Conservation (phyloP, 1,140 invertebrate species). For the Chionoecetes opilio region DNA sequence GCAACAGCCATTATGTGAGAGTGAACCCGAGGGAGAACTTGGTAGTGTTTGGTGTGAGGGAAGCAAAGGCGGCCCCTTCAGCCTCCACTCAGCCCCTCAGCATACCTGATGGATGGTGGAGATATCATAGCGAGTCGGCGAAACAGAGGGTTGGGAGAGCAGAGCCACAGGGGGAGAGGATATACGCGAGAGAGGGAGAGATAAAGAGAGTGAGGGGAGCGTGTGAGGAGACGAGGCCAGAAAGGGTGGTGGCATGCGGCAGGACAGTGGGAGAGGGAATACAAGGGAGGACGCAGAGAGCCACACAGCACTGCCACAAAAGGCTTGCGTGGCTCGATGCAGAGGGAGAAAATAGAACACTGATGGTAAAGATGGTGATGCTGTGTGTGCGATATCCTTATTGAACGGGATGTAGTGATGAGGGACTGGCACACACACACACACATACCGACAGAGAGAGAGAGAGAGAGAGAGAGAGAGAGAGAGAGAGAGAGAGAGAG, state of each 20-base stretch:
- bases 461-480: constrained; percentile 18
- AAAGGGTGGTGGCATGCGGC: constrained; percentile 22
- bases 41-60: not conserved
- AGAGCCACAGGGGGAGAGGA: constrained; percentile 46
- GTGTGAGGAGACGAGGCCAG: not conserved
- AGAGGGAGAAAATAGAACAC: not conserved
- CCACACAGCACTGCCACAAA: not conserved
- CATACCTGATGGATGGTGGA: constrained; percentile 48
- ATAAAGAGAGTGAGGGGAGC: constrained; percentile 33
- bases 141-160: constrained; percentile 21
- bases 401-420: not conserved
- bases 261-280: constrained; percentile 20
- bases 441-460: not conserved
- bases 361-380: not conserved
- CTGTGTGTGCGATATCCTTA: not conserved
- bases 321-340: not conserved
- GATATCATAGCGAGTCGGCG: constrained; percentile 45
- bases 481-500: constrained; percentile 47
- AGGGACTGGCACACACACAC: not conserved
- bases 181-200: constrained; percentile 33
- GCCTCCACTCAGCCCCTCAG: not conserved
- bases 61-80: not conserved
- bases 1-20: not conserved
- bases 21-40: constrained; percentile 10
- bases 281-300: constrained; percentile 1